These are phyloP conservation scores for Australoheros scitulus DNA, from an alignment of 2,113 vertebrate genomes.

Conservation along the genomic window DNA sequence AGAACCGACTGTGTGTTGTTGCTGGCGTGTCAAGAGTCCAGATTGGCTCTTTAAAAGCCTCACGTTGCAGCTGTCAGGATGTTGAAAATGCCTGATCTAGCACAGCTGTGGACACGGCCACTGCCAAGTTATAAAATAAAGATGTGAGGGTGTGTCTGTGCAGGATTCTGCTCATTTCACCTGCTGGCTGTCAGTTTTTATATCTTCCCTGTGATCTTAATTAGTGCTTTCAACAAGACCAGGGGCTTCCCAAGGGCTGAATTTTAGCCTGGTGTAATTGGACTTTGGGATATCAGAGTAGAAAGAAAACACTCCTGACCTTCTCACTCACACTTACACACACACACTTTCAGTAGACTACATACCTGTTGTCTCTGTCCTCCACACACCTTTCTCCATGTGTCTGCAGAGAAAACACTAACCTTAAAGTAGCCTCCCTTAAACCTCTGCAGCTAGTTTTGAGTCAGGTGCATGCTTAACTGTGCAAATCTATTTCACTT, in stretches of 20 bases:
- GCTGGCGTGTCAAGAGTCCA: background rate
- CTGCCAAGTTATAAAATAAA: background rate
- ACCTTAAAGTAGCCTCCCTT: background rate
- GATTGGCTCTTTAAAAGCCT: background rate
- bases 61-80: background rate
- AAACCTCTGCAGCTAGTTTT: background rate
- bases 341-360: background rate
- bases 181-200: background rate
- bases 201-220: conserved; percentile 17
- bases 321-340: background rate
- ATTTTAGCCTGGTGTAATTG: conserved; percentile 32
- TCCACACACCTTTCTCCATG: background rate
- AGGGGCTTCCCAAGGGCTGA: conserved; percentile 2
- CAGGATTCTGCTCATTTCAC: conserved; percentile 4
- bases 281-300: background rate
- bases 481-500: background rate
- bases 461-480: background rate
- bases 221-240: conserved; percentile 6
- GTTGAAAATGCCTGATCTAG: background rate
- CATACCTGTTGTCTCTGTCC: background rate
- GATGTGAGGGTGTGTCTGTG: conserved; percentile 9
- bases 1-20: background rate
- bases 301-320: background rate
- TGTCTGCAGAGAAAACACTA: background rate
- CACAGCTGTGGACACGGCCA: background rate